A percentile compares a stretch with the other conserved stretches of the same genome.
Conservation (phyloP, 2,797 vertebrate genomes). For the Urosaurus nigricauda region DNA sequence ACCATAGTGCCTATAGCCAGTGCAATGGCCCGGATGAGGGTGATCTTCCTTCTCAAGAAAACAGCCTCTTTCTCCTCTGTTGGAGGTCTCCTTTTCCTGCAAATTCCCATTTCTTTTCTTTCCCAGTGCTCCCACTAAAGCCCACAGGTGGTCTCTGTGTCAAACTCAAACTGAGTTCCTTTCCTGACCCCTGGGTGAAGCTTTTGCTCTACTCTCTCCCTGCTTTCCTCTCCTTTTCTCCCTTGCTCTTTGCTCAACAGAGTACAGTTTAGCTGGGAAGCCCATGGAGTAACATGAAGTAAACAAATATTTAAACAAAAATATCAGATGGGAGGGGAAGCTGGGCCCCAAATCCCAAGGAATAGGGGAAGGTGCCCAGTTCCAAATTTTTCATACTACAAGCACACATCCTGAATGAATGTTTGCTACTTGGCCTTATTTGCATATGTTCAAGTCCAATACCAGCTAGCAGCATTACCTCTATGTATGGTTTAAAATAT, state of each 20-base stretch:
- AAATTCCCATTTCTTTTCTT: neutral
- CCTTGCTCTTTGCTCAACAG: slow-evolving; percentile 14
- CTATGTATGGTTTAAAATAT: neutral
- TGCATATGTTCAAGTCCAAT: neutral
- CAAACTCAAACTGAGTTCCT: neutral
- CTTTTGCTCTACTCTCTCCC: neutral
- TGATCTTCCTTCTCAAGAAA: slow-evolving; percentile 75
- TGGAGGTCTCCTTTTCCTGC: neutral
- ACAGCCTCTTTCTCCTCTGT: neutral
- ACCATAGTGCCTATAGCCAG: slow-evolving; percentile 81
- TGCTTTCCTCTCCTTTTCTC: neutral
- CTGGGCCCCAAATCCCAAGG: neutral
- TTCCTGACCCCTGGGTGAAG: neutral
- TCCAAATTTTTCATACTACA: neutral
- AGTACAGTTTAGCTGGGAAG: slow-evolving; percentile 9
- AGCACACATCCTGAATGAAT: neutral
- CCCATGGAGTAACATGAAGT: slow-evolving; percentile 10
- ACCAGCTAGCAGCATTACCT: neutral
- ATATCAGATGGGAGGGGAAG: slow-evolving; percentile 7
- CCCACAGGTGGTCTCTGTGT: neutral
- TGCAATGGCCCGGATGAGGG: slow-evolving; percentile 72
- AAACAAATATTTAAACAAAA: slow-evolving; percentile 47
- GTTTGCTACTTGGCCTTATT: neutral
- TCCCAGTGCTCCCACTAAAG: neutral
- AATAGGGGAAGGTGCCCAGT: neutral